These are phyloP conservation scores for Dinocampus coccinellae DNA, from an alignment of 2,888 invertebrate genomes.

Conservation along the genomic window DNA sequence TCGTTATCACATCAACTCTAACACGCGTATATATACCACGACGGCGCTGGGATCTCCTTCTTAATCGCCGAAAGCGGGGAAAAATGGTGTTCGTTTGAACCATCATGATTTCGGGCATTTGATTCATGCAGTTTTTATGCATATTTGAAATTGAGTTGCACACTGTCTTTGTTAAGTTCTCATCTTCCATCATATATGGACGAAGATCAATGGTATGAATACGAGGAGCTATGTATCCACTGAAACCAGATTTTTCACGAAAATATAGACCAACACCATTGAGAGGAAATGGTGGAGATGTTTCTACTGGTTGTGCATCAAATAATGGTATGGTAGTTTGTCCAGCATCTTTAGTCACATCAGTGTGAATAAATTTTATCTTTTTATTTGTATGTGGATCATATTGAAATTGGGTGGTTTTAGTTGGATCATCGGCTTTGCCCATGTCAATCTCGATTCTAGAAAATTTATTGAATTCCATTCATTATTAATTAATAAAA, in stretches of 20 bases:
- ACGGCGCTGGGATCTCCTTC: no score
- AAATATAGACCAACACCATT: not conserved
- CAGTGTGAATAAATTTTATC: not conserved
- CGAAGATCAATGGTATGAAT: not conserved
- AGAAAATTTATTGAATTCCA: not conserved
- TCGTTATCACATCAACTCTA: no score
- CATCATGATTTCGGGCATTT: no score
- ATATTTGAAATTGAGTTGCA: no score
- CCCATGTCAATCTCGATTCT: not conserved
- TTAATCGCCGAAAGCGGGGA: no score
- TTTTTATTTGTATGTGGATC: not conserved
- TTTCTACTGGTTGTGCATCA: not conserved
- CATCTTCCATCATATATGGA: no score
- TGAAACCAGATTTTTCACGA: not conserved
- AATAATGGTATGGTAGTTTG: not conserved
- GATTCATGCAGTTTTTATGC: no score
- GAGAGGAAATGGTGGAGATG: not conserved
- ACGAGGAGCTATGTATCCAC: not conserved
- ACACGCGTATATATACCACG: no score
- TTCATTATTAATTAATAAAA: not conserved
- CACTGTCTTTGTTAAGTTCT: no score
- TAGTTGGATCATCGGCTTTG: not conserved
- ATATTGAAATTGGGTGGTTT: not conserved
- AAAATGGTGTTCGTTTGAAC: no score
- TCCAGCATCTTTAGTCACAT: not conserved